Evolutionary conservation across 1,140 invertebrate genomes (phyloP).

Genomic region (Tyrophagus putrescentiae): DNA sequence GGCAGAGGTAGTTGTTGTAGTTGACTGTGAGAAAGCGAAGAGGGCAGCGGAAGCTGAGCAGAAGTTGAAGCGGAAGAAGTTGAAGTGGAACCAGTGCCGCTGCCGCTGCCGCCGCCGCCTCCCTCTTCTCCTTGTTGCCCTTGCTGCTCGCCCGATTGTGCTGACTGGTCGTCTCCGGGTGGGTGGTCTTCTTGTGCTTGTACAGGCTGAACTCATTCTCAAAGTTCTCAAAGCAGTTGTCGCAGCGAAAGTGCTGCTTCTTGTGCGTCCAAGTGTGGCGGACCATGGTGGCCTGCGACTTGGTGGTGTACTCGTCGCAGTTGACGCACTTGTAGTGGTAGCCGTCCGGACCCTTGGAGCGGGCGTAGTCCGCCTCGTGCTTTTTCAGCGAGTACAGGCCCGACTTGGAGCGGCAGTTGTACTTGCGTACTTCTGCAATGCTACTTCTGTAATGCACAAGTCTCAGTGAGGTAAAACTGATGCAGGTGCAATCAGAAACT

Average conservation of each 20-base stretch:
- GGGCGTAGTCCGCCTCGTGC: neutral
- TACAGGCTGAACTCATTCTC: conserved; percentile 12
- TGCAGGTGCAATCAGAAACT: no score
- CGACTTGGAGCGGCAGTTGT: neutral
- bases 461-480: no score
- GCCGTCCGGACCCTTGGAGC: neutral
- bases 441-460: no score
- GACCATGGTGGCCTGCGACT: conserved; percentile 8
- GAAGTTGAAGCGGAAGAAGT: no score
- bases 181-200: conserved; percentile 3
- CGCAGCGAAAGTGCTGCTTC: conserved; percentile 1
- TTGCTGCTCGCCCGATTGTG: conserved; percentile 16
- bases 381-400: conserved; percentile 14
- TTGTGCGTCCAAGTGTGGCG: conserved; percentile 18
- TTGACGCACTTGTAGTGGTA: neutral
- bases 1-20: no score
- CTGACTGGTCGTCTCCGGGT: conserved; percentile 6
- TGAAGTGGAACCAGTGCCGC: no score
- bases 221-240: neutral
- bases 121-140: no score
- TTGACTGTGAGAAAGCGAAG: no score
- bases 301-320: neutral
- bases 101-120: no score
- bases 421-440: conserved; percentile 1
- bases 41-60: no score